Conservation (phyloP, 2,888 invertebrate species). For the Volucella zonaria region DNA sequence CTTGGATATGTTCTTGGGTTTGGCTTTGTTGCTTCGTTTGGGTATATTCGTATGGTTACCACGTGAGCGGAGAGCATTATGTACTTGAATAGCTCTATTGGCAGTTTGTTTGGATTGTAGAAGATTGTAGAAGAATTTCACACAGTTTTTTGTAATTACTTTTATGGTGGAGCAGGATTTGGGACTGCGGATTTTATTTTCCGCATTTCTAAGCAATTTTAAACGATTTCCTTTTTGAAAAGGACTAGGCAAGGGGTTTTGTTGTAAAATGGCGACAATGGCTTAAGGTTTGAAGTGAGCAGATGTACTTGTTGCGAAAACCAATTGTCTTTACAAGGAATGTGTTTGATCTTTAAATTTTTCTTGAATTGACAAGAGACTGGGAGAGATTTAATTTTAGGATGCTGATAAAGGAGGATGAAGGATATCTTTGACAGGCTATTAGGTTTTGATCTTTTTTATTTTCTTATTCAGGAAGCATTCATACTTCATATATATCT, state of each 20-base stretch:
- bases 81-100: constrained; percentile 66
- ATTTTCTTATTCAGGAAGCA: no score
- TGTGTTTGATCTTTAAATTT: neutral
- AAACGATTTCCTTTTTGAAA: constrained; percentile 42
- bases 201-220: constrained; percentile 58
- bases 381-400: no score
- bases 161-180: constrained; percentile 58
- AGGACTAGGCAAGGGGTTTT: neutral
- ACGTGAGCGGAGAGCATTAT: constrained; percentile 57
- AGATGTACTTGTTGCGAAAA: neutral
- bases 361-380: neutral
- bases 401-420: no score
- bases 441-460: no score
- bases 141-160: constrained; percentile 66
- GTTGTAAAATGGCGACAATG: neutral
- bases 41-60: neutral
- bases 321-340: neutral
- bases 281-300: neutral
- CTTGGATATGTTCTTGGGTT: constrained; percentile 33
- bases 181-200: constrained; percentile 51
- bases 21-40: constrained; percentile 1
- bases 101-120: constrained; percentile 68
- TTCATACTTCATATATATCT: no score
- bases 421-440: no score
- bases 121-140: constrained; percentile 69